phyloP scores from a whole-genome alignment of 1,140 invertebrate species.

The Penaeus vannamei region DNA sequence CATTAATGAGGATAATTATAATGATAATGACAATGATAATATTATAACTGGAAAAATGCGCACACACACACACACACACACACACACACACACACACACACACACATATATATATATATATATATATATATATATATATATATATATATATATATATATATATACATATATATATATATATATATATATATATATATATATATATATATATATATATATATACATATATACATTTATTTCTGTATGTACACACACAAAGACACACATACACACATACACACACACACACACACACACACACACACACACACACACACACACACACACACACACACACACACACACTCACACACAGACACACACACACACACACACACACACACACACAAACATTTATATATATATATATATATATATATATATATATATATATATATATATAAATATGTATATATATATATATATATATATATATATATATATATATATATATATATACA shows the following conservation, averaged over 20 bases:
- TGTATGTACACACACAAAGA: background rate
- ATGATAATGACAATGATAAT: too few relatives aligned
- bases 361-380: background rate
- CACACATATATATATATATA: background rate
- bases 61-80: slow-evolving; percentile 1
- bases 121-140: background rate
- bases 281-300: background rate
- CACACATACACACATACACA: too few relatives aligned
- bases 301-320: background rate
- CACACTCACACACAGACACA: background rate
- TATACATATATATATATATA: slow-evolving; percentile 19
- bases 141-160: slow-evolving; percentile 18
- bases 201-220: slow-evolving; percentile 18
- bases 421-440: slow-evolving; percentile 32
- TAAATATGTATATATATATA: slow-evolving; percentile 29
- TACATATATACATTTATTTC: background rate
- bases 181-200: slow-evolving; percentile 18
- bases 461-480: slow-evolving; percentile 46
- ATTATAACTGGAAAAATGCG: background rate
- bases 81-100: background rate
- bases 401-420: slow-evolving; percentile 3
- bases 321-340: background rate
- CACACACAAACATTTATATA: background rate
- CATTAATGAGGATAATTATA: too few relatives aligned
- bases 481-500: slow-evolving; percentile 47